These are phyloP conservation scores for Perca flavescens DNA, from an alignment of 2,113 vertebrate genomes.

Conservation along the genomic window DNA sequence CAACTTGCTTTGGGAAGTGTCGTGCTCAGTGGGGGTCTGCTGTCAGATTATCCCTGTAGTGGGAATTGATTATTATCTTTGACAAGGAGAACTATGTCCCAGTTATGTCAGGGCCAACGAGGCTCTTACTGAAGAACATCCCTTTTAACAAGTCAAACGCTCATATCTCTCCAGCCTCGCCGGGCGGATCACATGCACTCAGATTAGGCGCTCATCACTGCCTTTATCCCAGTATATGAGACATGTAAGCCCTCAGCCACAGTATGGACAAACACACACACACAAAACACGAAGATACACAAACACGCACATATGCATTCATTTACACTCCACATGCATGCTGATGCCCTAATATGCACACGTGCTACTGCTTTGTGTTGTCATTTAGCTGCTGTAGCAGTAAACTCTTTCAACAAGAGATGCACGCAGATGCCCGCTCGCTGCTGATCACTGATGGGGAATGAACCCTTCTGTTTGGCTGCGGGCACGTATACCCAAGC, in stretches of 20 bases:
- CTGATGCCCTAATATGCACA: conserved; percentile 47
- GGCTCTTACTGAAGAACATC: conserved; percentile 80
- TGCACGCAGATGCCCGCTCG: conserved; percentile 54
- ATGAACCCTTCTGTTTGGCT: conserved; percentile 82
- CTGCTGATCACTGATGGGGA: conserved; percentile 75
- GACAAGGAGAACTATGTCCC: conserved; percentile 82
- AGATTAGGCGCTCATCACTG: conserved; percentile 72
- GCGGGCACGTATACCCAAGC: conserved; percentile 65
- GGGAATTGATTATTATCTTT: conserved; percentile 84
- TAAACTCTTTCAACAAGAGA: conserved; percentile 60
- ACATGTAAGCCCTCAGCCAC: conserved; percentile 53
- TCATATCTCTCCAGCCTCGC: conserved; percentile 68
- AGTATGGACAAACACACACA: conserved; percentile 30
- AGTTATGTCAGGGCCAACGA: conserved; percentile 84
- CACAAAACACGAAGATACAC: conserved; percentile 1
- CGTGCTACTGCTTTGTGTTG: conserved; percentile 58
- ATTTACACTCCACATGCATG: conserved; percentile 57
- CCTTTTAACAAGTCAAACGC: conserved; percentile 82
- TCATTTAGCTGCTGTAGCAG: conserved; percentile 55
- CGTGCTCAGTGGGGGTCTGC: conserved; percentile 63
- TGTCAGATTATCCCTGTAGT: conserved; percentile 80
- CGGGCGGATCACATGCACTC: conserved; percentile 62
- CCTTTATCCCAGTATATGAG: conserved; percentile 59
- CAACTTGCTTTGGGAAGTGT: conserved; percentile 58
- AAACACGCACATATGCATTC: conserved; percentile 32